phyloP scores from a whole-genome alignment of 2,113 vertebrate species.

The Mellivora capensis region DNA sequence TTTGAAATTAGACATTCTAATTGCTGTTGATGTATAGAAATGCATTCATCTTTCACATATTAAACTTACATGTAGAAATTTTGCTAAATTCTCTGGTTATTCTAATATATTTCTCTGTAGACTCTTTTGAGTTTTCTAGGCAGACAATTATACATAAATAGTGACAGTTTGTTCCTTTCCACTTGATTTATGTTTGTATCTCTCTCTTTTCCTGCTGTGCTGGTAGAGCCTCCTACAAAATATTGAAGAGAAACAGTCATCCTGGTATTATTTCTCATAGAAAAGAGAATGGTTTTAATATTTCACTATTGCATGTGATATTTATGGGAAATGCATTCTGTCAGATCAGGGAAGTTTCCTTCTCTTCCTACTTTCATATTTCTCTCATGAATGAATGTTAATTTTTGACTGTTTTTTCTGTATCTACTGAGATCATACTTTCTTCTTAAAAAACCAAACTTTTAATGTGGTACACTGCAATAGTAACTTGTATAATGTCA shows the following conservation, averaged over 20 bases:
- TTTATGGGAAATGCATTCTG: background rate
- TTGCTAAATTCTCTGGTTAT: background rate
- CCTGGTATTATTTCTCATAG: background rate
- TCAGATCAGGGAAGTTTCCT: background rate
- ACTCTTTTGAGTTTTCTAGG: background rate
- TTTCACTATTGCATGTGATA: background rate
- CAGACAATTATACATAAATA: background rate
- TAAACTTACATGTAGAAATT: background rate
- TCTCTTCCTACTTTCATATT: background rate
- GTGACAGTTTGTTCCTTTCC: background rate
- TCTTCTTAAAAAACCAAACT: background rate
- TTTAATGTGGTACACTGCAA: background rate
- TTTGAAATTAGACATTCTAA: constrained; percentile 27
- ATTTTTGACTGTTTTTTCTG: background rate
- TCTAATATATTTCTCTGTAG: background rate
- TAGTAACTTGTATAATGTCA: background rate
- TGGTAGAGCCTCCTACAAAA: background rate
- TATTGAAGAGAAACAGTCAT: background rate
- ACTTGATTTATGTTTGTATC: background rate
- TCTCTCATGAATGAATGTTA: background rate
- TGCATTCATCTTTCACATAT: background rate
- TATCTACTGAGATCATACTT: constrained; percentile 1
- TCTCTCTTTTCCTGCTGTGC: background rate
- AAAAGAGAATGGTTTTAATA: constrained; percentile 23
- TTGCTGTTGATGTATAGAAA: background rate